Percentiles rank a stretch among this genome's conserved stretches.
Conservation (phyloP, 2,888 invertebrate species). For the Chironomus riparius region DNA sequence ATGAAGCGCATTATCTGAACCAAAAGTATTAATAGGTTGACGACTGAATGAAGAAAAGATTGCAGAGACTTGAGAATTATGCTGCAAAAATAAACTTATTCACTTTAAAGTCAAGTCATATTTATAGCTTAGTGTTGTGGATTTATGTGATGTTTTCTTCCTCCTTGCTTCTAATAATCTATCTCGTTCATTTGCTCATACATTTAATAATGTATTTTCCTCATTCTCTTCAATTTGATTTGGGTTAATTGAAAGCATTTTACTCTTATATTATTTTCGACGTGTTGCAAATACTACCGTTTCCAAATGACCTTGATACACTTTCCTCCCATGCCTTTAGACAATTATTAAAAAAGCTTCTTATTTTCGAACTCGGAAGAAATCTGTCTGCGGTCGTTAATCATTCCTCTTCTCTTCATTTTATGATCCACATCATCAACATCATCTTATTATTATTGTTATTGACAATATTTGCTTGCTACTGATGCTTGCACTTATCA, state of each 20-base stretch:
- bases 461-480: neutral
- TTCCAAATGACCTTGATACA: slow-evolving; percentile 4
- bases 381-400: neutral
- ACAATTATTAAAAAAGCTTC: too few species aligned
- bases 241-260: slow-evolving; percentile 9
- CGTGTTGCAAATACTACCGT: neutral
- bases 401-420: neutral
- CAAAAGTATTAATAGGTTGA: too few species aligned
- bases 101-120: neutral
- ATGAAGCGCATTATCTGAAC: too few species aligned
- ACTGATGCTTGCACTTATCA: neutral
- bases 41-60: too few species aligned
- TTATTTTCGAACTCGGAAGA: neutral
- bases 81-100: neutral
- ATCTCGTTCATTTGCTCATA: neutral
- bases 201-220: neutral
- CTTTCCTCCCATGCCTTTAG: neutral
- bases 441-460: neutral
- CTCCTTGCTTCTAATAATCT: neutral
- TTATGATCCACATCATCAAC: neutral
- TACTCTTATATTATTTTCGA: neutral
- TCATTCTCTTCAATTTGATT: neutral
- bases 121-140: neutral
- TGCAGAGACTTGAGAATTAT: too few species aligned
- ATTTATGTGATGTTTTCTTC: neutral